A percentile compares a stretch with the other conserved stretches of the same genome.
Evolutionary conservation across 2,888 invertebrate species (phyloP).

Genomic region (Noctua janthe): DNA sequence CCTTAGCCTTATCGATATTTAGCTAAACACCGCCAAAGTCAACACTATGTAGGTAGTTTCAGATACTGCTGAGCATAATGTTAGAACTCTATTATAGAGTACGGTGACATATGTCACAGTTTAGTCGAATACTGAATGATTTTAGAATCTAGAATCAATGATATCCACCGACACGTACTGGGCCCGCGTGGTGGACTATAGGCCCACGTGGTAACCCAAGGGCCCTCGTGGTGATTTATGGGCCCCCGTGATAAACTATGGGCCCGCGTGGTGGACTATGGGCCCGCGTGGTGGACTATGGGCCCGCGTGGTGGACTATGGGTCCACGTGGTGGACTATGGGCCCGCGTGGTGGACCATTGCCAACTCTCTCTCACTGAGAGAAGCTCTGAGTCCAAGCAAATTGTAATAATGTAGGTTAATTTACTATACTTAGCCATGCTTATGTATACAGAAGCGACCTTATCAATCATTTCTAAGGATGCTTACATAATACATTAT

Average conservation of each 20-base stretch:
- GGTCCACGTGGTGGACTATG: background rate
- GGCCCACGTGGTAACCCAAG: background rate
- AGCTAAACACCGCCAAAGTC: constrained; percentile 66
- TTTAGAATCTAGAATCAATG: background rate
- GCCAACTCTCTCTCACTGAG: background rate
- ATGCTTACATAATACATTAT: constrained; percentile 33
- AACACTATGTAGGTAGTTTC: constrained; percentile 47
- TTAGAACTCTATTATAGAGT: background rate
- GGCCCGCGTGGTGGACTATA: background rate
- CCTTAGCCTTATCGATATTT: constrained; percentile 69
- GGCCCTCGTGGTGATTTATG: background rate
- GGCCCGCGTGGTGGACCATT: background rate
- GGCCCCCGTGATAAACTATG: background rate
- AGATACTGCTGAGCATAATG: background rate
- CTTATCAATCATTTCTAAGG: constrained; percentile 37
- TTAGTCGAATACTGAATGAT: background rate
- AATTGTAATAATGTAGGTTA: background rate
- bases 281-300: background rate
- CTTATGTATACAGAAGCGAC: constrained; percentile 5
- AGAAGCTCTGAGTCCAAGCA: background rate
- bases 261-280: background rate
- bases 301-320: background rate
- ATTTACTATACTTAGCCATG: background rate
- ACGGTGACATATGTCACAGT: background rate
- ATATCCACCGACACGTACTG: background rate